Percentiles rank a stretch among this genome's conserved stretches.
These are phyloP conservation scores for Alfaro cultratus DNA, from an alignment of 2,797 vertebrate genomes.

Conservation along the genomic window DNA sequence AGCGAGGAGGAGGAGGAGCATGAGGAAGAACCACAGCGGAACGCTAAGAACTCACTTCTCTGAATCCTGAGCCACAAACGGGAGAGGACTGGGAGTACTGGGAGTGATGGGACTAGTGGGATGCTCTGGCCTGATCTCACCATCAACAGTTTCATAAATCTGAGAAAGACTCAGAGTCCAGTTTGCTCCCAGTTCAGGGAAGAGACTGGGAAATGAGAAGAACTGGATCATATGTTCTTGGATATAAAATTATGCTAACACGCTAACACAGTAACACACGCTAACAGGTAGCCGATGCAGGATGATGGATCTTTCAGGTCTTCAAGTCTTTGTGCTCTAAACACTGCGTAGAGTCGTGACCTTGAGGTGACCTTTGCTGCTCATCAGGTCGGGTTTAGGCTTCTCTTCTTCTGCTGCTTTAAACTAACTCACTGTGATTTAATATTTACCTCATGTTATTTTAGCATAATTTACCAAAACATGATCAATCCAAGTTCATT, in stretches of 20 bases:
- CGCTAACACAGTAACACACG: no score
- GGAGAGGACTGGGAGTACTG: constrained; percentile 12
- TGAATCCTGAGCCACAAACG: neutral
- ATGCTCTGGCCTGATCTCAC: constrained; percentile 17
- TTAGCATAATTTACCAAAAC: no score
- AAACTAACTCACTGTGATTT: neutral
- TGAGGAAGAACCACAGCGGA: neutral
- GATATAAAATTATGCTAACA: no score
- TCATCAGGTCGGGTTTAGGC: no score
- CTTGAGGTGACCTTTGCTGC: no score
- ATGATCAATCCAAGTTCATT: no score
- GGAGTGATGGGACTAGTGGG: neutral
- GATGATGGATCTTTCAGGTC: no score
- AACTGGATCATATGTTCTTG: neutral
- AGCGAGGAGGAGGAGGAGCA: constrained; percentile 4
- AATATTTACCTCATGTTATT: neutral
- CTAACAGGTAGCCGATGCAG: neutral
- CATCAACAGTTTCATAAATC: constrained; percentile 19
- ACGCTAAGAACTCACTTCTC: neutral
- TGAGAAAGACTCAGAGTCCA: constrained; percentile 23
- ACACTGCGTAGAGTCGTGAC: no score
- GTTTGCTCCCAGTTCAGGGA: neutral
- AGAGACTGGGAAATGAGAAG: neutral
- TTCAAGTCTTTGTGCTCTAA: no score
- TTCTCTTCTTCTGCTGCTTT: no score